Conservation (phyloP, 2,113 vertebrate genomes). For the Mesocricetus auratus region DNA sequence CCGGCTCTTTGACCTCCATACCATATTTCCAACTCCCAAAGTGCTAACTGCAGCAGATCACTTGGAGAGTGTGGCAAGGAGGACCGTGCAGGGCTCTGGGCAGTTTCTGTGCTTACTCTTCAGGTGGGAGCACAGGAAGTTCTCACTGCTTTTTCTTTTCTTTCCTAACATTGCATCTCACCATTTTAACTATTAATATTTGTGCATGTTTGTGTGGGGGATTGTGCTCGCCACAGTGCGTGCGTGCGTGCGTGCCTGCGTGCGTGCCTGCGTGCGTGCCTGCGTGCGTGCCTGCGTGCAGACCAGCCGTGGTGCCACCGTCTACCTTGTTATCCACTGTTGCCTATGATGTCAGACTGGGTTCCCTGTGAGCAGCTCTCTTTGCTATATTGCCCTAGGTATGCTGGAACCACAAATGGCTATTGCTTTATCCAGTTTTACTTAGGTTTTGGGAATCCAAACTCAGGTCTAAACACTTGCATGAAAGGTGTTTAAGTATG, state of each 20-base stretch:
- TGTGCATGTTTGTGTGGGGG: background rate
- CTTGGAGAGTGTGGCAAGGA: background rate
- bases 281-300: too few relatives aligned
- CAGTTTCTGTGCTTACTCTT: background rate
- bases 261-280: too few relatives aligned
- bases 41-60: background rate
- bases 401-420: background rate
- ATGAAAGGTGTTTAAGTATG: background rate
- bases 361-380: too few relatives aligned
- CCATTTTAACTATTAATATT: too few relatives aligned
- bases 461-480: background rate
- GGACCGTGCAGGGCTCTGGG: background rate
- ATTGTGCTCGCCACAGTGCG: background rate
- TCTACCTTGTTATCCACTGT: background rate
- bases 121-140: background rate
- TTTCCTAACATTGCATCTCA: background rate
- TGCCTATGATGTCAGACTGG: background rate
- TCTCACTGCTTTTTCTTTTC: background rate
- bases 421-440: too few relatives aligned
- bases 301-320: background rate
- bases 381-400: too few relatives aligned
- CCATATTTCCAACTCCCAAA: background rate
- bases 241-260: too few relatives aligned
- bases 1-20: background rate
- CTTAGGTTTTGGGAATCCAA: background rate